Base-by-base conservation (phyloP, 2,113 vertebrate genomes). In the Trochalopteron elliotii region DNA sequence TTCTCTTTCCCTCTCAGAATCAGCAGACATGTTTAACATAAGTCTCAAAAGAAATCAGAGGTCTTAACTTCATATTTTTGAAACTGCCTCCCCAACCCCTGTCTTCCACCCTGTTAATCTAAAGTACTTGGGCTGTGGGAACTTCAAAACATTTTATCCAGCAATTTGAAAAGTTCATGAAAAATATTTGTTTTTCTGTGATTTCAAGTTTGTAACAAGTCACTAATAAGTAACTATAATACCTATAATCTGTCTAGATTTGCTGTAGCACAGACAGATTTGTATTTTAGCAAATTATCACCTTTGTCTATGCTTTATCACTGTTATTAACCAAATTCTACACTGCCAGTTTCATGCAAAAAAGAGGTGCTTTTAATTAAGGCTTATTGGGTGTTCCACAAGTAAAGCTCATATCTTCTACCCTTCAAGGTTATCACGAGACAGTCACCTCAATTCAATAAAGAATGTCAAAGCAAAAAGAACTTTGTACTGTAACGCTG, bases 401-500 rank as follows among this genome's bases (percentile, higher is more conserved):
- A 79, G n/a, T 24, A 80, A 91, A 80, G 25, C 18, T 77, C 39
- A 0, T 67, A 68, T 83, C n/a, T 76, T 79, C 87, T 27, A 90
- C 42, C 30, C 75, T 47, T 53, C 24, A 35, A 55, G 23, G n/a
- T 89, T 89, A 91, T 74, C 75, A 70, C 42, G 74, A 86, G 82
- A 87, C 27, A 82, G 76, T 44, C 60, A 50, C 37, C 69, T 76
- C 75, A 80, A 92, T 49, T 49, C 71, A 56, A 33, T 47, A 91
- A 74, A 83, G 27, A 87, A 68, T 37, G 37, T 52, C 74, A 92
- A 86, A 90, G 64, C 56, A 95, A 91, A 88, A 96, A 55, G 92
- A 95, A 95, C 95, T 96, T 97, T 96, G 95, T 68, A 88, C 96
- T 83, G 59, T 63, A 90, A 80, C 31, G 59, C 59, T 63, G 79